Base-by-base conservation (phyloP, 2,888 invertebrate genomes). In the Oxyteleia sp. region DNA sequence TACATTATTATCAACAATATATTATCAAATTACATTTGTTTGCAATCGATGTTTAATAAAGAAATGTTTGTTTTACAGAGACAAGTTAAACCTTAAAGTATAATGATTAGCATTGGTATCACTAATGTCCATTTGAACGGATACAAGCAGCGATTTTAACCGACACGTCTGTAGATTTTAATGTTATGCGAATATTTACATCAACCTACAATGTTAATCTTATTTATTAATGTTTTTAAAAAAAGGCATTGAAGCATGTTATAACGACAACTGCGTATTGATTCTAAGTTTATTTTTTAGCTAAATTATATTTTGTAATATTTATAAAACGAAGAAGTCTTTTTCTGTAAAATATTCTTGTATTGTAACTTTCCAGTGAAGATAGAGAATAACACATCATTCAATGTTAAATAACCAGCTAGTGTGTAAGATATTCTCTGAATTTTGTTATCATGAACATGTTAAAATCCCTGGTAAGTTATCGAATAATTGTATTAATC, bases 71-170 rank as follows among this genome's bases (percentile, higher is more conserved):
- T 23, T 32, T 75, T 79, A 16, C 47, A 64, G 63, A 38, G 13
- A 13, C 53, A 45, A 13, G 55, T 57, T 71, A 79, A 84, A 63
- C 80, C 57, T 69, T 57, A 76, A 85, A 59, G 66, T 80, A 76
- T 78, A 84, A 84, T 78, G 83, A 87, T 84, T 68, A 81, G 83
- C 76, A 53, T 38, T 68, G 64, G 63, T 82, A 82, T 85, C 84
- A 83, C 85, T 87, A 75, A 85, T 85, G 86, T 90, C 87, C 87
- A 88, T 84, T 88, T 74, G 38, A 69, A 87, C 88, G 86, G 85
- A 87, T 88, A 88, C 84, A 87, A 85, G 86, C 90, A 90, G 87
- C 74, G 85, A 85, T 87, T 88, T 82, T 55, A 84, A 87, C 76
- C 55, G 59, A 84, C 10, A 64, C 59, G 32, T 72, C 68, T 32